Conservation (phyloP, 2,797 vertebrate species). For the Sebastolobus alascanus region DNA sequence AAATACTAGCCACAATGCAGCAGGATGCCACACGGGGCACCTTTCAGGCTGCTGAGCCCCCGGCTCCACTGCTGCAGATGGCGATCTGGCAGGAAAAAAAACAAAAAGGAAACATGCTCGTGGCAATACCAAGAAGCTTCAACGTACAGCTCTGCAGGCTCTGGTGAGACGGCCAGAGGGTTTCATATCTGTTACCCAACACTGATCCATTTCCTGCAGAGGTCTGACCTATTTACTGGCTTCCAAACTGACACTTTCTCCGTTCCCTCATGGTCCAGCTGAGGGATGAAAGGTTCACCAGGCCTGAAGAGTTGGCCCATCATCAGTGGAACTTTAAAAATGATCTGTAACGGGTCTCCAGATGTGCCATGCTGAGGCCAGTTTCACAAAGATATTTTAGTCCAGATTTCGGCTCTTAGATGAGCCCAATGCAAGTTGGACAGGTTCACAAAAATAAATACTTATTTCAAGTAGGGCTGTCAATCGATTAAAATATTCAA, state of each 20-base stretch:
- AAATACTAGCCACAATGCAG: constrained; percentile 1
- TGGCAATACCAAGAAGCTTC: constrained; percentile 34
- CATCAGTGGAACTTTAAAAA: constrained; percentile 1
- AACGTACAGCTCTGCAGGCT: constrained; percentile 37
- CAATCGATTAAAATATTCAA: no score
- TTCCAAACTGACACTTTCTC: constrained; percentile 44
- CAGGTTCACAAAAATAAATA: background rate
- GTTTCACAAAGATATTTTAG: background rate
- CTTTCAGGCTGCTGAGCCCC: background rate
- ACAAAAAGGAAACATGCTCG: background rate
- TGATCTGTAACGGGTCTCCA: background rate
- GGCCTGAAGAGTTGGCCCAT: constrained; percentile 12
- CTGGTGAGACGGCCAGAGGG: constrained; percentile 47
- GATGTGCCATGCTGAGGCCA: background rate
- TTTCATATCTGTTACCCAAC: constrained; percentile 56
- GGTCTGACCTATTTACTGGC: constrained; percentile 68
- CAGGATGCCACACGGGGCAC: constrained; percentile 1
- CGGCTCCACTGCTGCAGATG: constrained; percentile 32
- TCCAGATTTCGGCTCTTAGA: background rate
- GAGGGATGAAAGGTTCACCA: constrained; percentile 36
- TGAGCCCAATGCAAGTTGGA: background rate
- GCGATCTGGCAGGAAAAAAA: constrained; percentile 7
- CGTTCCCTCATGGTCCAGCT: constrained; percentile 19
- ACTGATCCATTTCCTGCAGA: constrained; percentile 62
- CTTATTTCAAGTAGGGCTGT: no score